Evolutionary conservation across 1,140 invertebrate species (phyloP).

Genomic region (Musca vetustissima): DNA sequence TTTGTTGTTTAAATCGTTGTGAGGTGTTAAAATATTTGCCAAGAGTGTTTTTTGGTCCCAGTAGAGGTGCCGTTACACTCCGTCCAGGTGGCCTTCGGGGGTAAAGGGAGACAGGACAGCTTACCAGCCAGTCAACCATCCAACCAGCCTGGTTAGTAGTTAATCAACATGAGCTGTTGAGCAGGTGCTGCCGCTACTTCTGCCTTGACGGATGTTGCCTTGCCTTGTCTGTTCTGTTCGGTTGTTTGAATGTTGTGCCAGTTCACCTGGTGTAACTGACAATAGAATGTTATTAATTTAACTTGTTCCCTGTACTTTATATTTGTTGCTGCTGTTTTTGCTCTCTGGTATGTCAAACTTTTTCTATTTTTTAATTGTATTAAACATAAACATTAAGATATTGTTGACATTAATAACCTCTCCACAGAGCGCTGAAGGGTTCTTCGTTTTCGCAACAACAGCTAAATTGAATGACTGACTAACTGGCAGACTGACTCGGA

Average conservation of each 20-base stretch:
- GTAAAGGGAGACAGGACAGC: too few species aligned
- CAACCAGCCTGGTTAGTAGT: not conserved
- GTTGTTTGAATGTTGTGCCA: not conserved
- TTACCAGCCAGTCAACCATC: too few species aligned
- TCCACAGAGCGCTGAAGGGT: not conserved
- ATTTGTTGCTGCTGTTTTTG: not conserved
- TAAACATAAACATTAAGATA: conserved; percentile 17
- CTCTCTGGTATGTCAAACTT: not conserved
- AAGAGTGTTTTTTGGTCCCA: conserved; percentile 12
- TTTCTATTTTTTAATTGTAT: conserved; percentile 13
- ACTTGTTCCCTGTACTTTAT: not conserved
- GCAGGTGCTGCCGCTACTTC: not conserved
- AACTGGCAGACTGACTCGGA: too few species aligned
- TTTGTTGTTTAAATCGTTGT: conserved; percentile 8
- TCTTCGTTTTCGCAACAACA: too few species aligned
- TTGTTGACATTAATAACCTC: conserved; percentile 18
- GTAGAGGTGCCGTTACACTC: too few species aligned
- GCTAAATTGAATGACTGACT: too few species aligned
- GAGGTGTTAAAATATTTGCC: conserved; percentile 23
- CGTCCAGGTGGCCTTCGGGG: too few species aligned
- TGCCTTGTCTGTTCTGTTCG: not conserved
- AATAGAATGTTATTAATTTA: conserved; percentile 16
- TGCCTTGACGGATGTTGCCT: not conserved
- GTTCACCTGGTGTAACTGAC: conserved; percentile 4
- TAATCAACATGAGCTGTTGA: conserved; percentile 13